Evolutionary conservation across 2,888 invertebrate genomes (phyloP), one percentile per base, ranked within the genome.

Genomic region (Argyra leucocephala): DNA sequence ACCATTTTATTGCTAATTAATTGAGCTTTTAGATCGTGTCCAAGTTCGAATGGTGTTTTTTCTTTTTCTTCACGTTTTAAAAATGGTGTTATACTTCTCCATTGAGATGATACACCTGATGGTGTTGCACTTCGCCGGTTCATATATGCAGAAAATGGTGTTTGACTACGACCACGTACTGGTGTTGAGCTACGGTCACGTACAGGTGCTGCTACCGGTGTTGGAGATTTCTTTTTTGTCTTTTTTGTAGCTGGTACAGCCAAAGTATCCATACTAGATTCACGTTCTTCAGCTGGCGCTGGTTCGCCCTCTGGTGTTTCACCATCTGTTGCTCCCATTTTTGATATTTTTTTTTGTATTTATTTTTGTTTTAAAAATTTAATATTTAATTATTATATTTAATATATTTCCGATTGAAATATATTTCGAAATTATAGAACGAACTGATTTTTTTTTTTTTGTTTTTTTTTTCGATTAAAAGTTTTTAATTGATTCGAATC

Each of bases 81-180:
- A 69, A 80, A 80, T 1, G 79, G 79, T n/a, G 79, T 78, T 63
- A 79, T 79, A 69, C 79, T 79, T 64, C 79, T 75, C 78, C 78
- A 79, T 72, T 77, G 75, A 65, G 79, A 76, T 10, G 79, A 80
- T 63, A 80, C 78, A 72, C 78, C 76, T 65, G 79, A 76, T 9
- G 80, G 80, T 64, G 80, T 79, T 57, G 77, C 79, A 72, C 80
- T 80, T 66, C 79, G 76, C 26, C 78, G 75, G 31, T 72, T 76
- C 70, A 79, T 72, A 68, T 79, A 79, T 64, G 78, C 68, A 5
- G 69, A 72, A 63, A 79, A 78, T 6, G 79, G 79, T 10, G 79
- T 79, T 69, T 77, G 77, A 72, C 78, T 78, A 61, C 79, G 73
- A 18, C 79, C 79, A n/a, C 77, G 77, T 59, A 79, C 75, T 36